These are phyloP conservation scores for Helogale parvula DNA, from an alignment of 2,113 vertebrate genomes.

Conservation along the genomic window DNA sequence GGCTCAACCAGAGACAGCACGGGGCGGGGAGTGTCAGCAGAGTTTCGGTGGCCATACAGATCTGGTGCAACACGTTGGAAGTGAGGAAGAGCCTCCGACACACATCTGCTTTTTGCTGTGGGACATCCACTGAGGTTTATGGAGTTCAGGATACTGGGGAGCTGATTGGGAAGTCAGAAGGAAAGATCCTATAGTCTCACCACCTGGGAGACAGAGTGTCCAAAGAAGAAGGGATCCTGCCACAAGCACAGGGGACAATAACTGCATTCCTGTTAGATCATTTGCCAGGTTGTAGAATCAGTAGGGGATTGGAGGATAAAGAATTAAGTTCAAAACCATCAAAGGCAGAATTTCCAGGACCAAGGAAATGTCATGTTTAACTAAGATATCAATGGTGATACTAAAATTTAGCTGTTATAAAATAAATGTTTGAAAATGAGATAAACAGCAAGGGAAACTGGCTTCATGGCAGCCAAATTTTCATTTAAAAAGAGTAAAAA, in stretches of 20 bases:
- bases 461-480: neutral
- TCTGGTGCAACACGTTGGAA: neutral
- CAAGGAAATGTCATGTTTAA: neutral
- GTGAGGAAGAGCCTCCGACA: neutral
- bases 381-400: neutral
- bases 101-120: neutral
- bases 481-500: neutral
- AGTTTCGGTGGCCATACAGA: neutral
- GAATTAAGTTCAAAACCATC: neutral
- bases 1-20: neutral
- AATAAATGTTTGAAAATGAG: slow-evolving; percentile 18
- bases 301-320: neutral
- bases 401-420: neutral
- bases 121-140: neutral
- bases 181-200: neutral
- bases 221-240: neutral
- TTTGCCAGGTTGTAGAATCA: neutral
- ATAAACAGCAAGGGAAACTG: neutral
- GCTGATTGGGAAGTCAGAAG: neutral
- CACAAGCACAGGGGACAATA: neutral
- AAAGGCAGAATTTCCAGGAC: neutral
- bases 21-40: no score
- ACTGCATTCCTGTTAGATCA: no score
- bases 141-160: neutral
- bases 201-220: neutral